Evolutionary conservation across 1,140 invertebrate species (phyloP).

Genomic region (Sarcophaga bullata): DNA sequence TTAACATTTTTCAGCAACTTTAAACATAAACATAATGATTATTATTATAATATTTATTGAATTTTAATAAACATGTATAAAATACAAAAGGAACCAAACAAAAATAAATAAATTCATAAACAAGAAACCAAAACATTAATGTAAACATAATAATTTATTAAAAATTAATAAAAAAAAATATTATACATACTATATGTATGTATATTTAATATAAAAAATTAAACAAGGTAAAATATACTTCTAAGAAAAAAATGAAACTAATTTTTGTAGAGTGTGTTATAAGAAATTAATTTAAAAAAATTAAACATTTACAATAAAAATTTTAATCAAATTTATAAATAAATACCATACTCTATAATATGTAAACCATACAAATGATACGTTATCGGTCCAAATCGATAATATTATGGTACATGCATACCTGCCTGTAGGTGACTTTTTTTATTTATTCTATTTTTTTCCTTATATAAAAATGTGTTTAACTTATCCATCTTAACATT

Average conservation of each 20-base stretch:
- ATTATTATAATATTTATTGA: background rate
- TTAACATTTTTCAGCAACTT: background rate
- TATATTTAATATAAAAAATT: background rate
- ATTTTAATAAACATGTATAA: background rate
- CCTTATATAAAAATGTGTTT: no score
- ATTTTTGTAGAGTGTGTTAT: constrained; percentile 15
- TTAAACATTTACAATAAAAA: constrained; percentile 3
- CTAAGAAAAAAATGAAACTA: background rate
- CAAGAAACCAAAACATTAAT: no score
- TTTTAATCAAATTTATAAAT: background rate
- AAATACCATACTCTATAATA: background rate
- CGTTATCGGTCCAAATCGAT: background rate
- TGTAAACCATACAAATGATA: no score
- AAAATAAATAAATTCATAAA: constrained; percentile 25
- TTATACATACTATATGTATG: constrained; percentile 4
- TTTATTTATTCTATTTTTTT: no score
- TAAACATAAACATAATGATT: background rate
- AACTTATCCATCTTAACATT: no score
- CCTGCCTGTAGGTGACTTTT: no score
- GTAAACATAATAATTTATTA: background rate
- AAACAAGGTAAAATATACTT: background rate
- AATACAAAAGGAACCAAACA: background rate
- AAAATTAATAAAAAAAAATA: constrained; percentile 26
- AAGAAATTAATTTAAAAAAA: background rate
- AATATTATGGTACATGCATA: background rate